Base-by-base conservation (phyloP, 2,888 invertebrate genomes). In the Meteorus colon region DNA sequence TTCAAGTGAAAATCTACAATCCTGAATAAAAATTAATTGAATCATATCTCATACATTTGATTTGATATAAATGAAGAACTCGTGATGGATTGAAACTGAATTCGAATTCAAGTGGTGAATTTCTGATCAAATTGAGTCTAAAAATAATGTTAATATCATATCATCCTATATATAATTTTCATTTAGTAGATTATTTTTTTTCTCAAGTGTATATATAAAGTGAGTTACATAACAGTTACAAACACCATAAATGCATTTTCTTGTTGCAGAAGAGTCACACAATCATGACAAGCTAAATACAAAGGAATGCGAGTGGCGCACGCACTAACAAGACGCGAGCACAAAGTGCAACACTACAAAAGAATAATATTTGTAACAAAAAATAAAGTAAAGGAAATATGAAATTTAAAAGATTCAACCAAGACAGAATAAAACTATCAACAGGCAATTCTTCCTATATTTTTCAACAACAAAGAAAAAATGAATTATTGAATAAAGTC, bases 281-380 rank as follows among this genome's bases (percentile, higher is more conserved):
- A 16, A 48, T 8, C 19, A 24, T 48, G 51, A 68, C 48, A 48
- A 19, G 10, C 16, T 68, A 68, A 68, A 45, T 45, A 45, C 68
- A 68, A 68, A 48, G 48, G 68, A 68, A 68, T 48, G 68, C 68
- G 68, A 45, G 37, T 14, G 41, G 6, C 1, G 34, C 4, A 19
- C 10, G 27, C n/a, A 41, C 37, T 41, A n/a, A 34, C 27, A 14
- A 37, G 14, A 27, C 27, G 16, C 45, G 8, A 55, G 5, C 8
- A 55, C 55, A 55, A 55, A 27, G 68, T 68, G 24, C 48, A 68
- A 48, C 48, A 29, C 10, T 29, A 29, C 27, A 27, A 45, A 45
- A 4, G 45, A 29, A 48, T 48, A 27, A 48, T 2, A 48, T 14
- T 68, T 16, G 14, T 14, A 27, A 27, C n/a, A 19, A 8, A 24